These are phyloP conservation scores for Euclidia mi DNA, from an alignment of 2,888 invertebrate species.

Conservation along the genomic window DNA sequence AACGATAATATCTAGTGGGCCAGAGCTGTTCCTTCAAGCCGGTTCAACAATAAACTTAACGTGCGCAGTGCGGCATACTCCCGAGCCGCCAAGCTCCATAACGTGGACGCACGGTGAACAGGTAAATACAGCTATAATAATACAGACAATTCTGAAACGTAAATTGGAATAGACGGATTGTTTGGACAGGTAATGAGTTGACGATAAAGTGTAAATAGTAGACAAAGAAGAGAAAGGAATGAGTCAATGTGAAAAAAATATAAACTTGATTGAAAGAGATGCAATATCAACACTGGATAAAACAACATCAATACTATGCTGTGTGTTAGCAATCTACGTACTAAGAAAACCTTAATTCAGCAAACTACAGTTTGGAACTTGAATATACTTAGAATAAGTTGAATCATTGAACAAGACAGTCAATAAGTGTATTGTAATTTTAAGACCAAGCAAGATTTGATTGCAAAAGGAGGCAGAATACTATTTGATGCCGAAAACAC, in stretches of 20 bases:
- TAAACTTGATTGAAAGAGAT: too few relatives aligned
- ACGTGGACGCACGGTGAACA: conserved; percentile 95
- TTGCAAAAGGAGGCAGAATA: conserved; percentile 18
- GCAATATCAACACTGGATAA: conserved; percentile 79
- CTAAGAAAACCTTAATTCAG: conserved; percentile 63
- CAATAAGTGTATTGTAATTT: conserved; percentile 36
- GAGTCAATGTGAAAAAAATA: too few relatives aligned
- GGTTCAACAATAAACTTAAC: conserved; percentile 97
- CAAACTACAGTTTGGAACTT: conserved; percentile 72
- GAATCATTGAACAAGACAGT: conserved; percentile 23
- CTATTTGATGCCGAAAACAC: conserved; percentile 30
- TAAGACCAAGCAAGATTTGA: conserved; percentile 28
- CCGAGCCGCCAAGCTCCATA: conserved; percentile 95
- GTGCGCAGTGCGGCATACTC: conserved; percentile 95
- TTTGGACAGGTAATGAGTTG: too few relatives aligned
- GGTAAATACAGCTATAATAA: conserved; percentile 69
- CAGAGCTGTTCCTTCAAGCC: conserved; percentile 95
- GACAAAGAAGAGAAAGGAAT: too few relatives aligned
- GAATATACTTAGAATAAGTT: conserved; percentile 52
- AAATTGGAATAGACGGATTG: too few relatives aligned
- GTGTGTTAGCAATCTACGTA: conserved; percentile 66
- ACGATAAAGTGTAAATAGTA: too few relatives aligned
- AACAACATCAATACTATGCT: conserved; percentile 70
- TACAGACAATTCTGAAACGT: too few relatives aligned
- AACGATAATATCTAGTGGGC: conserved; percentile 94